These are phyloP conservation scores for Catharus minimus DNA, from an alignment of 2,113 vertebrate species.

Conservation along the genomic window DNA sequence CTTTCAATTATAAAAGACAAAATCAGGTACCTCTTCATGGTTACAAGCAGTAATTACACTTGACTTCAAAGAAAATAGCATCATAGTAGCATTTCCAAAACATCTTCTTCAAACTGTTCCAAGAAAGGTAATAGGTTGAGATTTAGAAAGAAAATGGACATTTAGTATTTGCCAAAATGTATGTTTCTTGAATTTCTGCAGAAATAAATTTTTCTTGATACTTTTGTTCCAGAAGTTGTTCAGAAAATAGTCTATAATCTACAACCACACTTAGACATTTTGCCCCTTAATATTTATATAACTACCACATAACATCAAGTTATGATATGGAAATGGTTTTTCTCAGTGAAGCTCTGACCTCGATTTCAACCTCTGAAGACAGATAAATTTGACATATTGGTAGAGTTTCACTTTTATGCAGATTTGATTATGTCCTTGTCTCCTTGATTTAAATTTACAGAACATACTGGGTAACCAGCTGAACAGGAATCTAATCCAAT, in stretches of 20 bases:
- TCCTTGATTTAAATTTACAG: slow-evolving; percentile 15
- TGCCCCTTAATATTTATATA: neutral
- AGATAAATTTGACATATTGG: neutral
- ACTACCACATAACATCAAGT: neutral
- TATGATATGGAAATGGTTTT: neutral
- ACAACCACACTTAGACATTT: neutral
- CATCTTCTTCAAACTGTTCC: neutral
- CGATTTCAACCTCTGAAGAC: slow-evolving; percentile 2
- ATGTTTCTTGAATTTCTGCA: neutral
- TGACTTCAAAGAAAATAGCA: neutral
- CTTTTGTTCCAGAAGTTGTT: neutral
- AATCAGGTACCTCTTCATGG: neutral
- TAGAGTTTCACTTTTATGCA: slow-evolving; percentile 6
- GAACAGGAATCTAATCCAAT: neutral
- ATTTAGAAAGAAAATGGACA: neutral
- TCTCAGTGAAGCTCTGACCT: slow-evolving; percentile 12
- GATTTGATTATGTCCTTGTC: neutral
- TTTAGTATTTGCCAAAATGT: neutral
- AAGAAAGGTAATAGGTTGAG: neutral
- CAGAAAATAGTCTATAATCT: neutral
- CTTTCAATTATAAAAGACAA: neutral
- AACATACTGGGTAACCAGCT: slow-evolving; percentile 17
- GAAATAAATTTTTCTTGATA: neutral
- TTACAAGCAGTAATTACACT: neutral
- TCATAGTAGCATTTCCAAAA: neutral